These are phyloP conservation scores for Pyrrhura leucotis DNA, from an alignment of 2,797 vertebrate species.

Conservation along the genomic window DNA sequence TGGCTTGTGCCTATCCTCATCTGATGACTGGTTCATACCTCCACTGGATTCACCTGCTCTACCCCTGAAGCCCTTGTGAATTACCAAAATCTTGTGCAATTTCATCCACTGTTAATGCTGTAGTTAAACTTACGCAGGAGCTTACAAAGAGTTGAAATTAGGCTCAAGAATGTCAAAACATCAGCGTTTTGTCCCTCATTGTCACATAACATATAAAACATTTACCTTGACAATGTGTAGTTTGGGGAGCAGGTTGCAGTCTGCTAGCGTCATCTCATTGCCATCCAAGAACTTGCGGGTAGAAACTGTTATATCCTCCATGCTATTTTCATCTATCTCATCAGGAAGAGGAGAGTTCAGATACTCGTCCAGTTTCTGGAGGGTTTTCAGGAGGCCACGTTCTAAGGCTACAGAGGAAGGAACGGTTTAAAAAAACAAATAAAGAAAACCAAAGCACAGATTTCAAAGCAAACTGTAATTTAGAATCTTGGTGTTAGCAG, in stretches of 20 bases:
- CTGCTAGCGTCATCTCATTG: conserved; percentile 95
- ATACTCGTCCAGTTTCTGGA: conserved; percentile 97
- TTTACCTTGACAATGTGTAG: conserved; percentile 96
- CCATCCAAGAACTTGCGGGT: conserved; percentile 93
- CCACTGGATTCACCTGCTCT: neutral
- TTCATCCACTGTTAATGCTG: accelerated
- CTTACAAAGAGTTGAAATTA: accelerated
- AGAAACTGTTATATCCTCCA: conserved; percentile 89
- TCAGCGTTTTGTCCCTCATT: accelerated
- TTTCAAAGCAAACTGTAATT: neutral
- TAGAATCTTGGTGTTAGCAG: accelerated
- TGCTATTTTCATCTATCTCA: conserved; percentile 97
- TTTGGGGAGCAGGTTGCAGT: conserved; percentile 97
- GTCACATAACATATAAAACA: neutral
- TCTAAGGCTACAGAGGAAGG: conserved; percentile 81
- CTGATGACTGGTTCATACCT: neutral
- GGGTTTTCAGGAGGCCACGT: conserved; percentile 90
- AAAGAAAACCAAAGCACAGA: neutral
- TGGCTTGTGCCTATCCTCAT: neutral
- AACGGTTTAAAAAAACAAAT: neutral
- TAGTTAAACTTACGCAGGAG: accelerated
- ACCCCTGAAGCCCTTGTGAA: neutral
- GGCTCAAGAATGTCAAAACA: neutral
- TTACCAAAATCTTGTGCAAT: accelerated
- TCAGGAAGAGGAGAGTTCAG: conserved; percentile 91